Percentiles rank a stretch among this genome's conserved stretches.
phyloP scores from a whole-genome alignment of 2,797 vertebrate genomes.

The Chelon labrosus region DNA sequence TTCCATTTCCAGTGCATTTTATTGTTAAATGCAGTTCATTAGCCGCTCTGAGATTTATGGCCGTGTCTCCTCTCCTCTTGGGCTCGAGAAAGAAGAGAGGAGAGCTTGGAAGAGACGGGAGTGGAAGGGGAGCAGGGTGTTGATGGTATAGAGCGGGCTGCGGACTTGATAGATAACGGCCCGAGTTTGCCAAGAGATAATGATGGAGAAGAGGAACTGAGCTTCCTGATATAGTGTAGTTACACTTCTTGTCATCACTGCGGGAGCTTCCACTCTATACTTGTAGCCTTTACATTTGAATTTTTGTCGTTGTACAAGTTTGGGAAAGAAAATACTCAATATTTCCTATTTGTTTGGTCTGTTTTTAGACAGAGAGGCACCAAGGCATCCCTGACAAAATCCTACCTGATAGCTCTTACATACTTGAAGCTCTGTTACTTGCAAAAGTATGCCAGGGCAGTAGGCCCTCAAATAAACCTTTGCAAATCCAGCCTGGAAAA shows the following conservation, averaged over 20 bases:
- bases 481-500: too few species aligned
- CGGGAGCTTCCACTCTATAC: not conserved
- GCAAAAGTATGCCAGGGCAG: too few species aligned
- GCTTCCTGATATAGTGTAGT: constrained; percentile 52
- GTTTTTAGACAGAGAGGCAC: too few species aligned
- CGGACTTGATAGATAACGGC: constrained; percentile 67
- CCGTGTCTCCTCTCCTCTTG: constrained; percentile 62
- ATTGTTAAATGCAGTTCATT: constrained; percentile 90
- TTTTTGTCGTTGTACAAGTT: too few species aligned
- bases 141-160: constrained; percentile 49
- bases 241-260: constrained; percentile 45
- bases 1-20: constrained; percentile 88
- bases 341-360: too few species aligned
- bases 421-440: too few species aligned
- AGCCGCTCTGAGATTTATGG: constrained; percentile 84
- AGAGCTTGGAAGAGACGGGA: constrained; percentile 40
- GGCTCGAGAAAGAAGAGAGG: constrained; percentile 37
- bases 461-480: too few species aligned
- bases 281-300: not conserved
- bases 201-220: constrained; percentile 50
- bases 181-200: constrained; percentile 60
- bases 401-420: too few species aligned
- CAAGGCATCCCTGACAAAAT: too few species aligned
- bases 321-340: too few species aligned
- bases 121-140: constrained; percentile 37